phyloP scores from a whole-genome alignment of 2,888 invertebrate species.

The Nephrotoma appendiculata region DNA sequence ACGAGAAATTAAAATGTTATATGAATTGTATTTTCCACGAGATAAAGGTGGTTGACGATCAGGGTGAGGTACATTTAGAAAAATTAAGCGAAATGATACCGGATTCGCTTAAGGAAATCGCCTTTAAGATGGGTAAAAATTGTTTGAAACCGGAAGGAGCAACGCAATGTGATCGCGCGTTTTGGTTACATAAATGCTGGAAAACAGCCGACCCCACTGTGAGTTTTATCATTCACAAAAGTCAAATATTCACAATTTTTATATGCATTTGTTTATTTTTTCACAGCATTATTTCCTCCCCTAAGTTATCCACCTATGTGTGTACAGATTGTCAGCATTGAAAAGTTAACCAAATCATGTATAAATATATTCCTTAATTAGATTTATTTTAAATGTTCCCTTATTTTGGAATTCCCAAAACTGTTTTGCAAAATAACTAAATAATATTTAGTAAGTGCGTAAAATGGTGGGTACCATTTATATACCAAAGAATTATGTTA shows the following conservation, averaged over 20 bases:
- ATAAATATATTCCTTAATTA: no score
- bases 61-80: constrained; percentile 22
- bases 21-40: constrained; percentile 24
- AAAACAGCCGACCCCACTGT: constrained; percentile 21
- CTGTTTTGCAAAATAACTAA: no score
- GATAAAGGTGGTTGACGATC: constrained; percentile 19
- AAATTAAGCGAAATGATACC: constrained; percentile 18
- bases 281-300: not conserved
- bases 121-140: constrained; percentile 19
- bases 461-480: no score
- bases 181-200: constrained; percentile 23
- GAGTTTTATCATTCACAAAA: not conserved
- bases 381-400: no score
- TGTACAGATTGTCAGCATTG: no score
- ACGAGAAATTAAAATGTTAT: constrained; percentile 22
- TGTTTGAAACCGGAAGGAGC: constrained; percentile 21
- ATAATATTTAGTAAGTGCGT: no score
- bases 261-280: not conserved
- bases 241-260: not conserved
- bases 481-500: no score
- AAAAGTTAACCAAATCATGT: no score
- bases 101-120: constrained; percentile 16
- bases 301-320: not conserved
- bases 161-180: constrained; percentile 21
- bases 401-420: no score